phyloP scores from a whole-genome alignment of 2,797 vertebrate genomes.

The Momotus momota region DNA sequence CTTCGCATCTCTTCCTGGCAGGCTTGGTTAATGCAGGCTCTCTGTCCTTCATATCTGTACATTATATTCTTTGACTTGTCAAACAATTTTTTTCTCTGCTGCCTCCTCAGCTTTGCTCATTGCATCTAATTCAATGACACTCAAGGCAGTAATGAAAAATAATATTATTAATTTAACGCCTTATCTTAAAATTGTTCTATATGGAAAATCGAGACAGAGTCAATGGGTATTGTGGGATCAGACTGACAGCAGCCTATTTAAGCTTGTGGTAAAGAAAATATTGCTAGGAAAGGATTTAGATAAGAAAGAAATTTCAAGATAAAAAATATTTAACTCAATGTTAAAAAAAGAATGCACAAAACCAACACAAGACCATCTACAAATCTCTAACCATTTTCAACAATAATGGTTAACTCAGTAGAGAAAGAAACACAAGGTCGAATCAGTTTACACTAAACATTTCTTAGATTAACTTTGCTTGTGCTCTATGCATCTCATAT shows the following conservation, averaged over 20 bases:
- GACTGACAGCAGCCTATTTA: neutral
- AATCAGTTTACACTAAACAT: neutral
- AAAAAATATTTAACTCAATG: neutral
- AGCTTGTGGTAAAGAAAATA: neutral
- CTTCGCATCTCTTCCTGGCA: neutral
- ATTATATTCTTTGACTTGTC: neutral
- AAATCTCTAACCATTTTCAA: neutral
- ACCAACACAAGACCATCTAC: neutral
- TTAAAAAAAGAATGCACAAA: neutral
- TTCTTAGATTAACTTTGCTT: neutral
- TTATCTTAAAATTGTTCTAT: neutral
- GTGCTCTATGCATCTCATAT: neutral
- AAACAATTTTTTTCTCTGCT: neutral
- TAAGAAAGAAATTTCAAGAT: neutral
- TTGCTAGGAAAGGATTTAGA: neutral
- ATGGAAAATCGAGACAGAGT: neutral
- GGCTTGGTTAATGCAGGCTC: neutral
- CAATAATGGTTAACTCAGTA: neutral
- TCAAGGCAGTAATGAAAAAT: neutral
- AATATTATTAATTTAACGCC: neutral
- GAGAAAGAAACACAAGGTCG: neutral
- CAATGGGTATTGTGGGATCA: neutral
- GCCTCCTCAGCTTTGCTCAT: neutral
- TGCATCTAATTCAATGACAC: neutral
- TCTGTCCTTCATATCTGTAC: neutral